Base-by-base conservation (phyloP, 1,140 invertebrate genomes). In the Nixonia krombeini region DNA sequence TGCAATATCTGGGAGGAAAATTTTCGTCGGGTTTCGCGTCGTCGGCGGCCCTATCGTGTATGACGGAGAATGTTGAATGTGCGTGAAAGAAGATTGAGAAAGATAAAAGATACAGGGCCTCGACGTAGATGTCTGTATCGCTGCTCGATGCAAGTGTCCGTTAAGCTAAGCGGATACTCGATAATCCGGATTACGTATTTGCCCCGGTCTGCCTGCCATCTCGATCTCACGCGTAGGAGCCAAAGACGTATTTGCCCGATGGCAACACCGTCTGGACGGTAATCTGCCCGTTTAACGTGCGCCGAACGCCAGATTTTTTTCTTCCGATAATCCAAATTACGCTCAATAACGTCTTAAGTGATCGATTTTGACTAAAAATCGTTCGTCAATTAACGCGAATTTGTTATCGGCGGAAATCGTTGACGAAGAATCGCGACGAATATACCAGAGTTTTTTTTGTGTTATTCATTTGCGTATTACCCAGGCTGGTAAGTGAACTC, bases 161-260 rank as follows among this genome's bases (percentile, higher is more conserved):
- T 71, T 75, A 70, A 77, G 72, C 75, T 85, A 85, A 85, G 83
- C 82, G 81, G 81, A 85, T 85, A 77, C 73, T 74, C 79, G 74
- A 82, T 85, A 84, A 85, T 83, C 80, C 82, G 82, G 81, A 83
- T 85, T 84, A 85, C 75, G 78, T 78, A 77, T 81, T 85, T 83
- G 75, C 76, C 64, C 31, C 57, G 73, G 73, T 77, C 72, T 72
- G 73, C 70, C 73, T 78, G 75, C 69, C 76, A 82, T 81, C 79
- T 81, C 74, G 78, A 81, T 84, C 78, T 78, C 70, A 56, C 51
- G 51, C 67, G 31, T 70, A 62, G 64, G 37, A 66, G 67, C 69
- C 70, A 75, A 78, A 80, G 79, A 77, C 75, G 79, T 76, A 81
- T 83, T 81, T 79, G 73, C 70, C 61, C 72, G 69, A 64, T 74